A percentile compares a stretch with the other conserved stretches of the same genome.
Evolutionary conservation across 37 sponge, comb jelly and placozoan species (phyloP).

Genomic region (Geodia barretti): DNA sequence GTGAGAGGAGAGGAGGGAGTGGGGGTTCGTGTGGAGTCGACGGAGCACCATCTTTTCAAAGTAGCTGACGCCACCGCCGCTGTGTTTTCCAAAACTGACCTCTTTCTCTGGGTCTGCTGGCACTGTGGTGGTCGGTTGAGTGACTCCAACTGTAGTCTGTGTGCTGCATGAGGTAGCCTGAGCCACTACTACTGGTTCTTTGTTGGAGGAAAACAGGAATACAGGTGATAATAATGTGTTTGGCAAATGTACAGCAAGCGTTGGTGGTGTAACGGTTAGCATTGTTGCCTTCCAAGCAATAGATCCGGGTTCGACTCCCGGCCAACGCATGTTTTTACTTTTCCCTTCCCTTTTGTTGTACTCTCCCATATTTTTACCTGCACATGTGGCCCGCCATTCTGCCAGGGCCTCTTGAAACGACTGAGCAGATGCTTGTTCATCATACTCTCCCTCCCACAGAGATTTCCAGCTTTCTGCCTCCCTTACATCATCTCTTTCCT

Average conservation of each 20-base stretch:
- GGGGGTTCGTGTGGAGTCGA: constrained; percentile 25
- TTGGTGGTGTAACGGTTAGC: background rate
- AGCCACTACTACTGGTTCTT: too few relatives aligned
- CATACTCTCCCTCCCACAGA: constrained; percentile 69
- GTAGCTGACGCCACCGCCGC: constrained; percentile 38
- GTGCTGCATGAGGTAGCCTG: background rate
- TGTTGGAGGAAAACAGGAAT: too few relatives aligned
- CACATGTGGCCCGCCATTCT: constrained; percentile 62
- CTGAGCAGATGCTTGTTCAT: constrained; percentile 67
- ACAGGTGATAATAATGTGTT: background rate
- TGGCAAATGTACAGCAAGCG: background rate
- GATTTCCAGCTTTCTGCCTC: too few relatives aligned
- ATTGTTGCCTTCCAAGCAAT: background rate
- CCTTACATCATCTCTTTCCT: background rate
- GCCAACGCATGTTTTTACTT: background rate
- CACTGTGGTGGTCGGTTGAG: too few relatives aligned
- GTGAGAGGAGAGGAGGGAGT: background rate
- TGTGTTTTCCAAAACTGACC: constrained; percentile 3
- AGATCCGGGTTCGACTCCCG: background rate
- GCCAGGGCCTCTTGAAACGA: constrained; percentile 78
- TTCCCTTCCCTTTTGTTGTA: too few relatives aligned
- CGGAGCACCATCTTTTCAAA: constrained; percentile 60
- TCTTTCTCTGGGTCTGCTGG: background rate
- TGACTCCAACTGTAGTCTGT: too few relatives aligned
- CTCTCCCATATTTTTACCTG: too few relatives aligned